Percentiles rank a stretch among this genome's conserved stretches.
Conservation (phyloP, 2,888 invertebrate genomes). For the Sphaerophoria taeniata region DNA sequence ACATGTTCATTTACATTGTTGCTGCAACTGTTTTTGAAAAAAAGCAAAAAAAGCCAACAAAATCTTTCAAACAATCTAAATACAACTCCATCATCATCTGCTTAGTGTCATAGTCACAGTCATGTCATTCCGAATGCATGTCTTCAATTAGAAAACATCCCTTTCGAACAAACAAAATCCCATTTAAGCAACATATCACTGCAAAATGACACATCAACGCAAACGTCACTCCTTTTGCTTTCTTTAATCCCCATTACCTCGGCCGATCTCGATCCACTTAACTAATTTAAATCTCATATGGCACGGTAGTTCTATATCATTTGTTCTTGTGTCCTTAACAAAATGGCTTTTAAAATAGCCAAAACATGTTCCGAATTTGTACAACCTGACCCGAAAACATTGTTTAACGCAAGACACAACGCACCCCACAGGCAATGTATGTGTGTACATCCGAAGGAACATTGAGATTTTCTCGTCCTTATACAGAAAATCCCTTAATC, state of each 20-base stretch:
- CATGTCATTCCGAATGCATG: slow-evolving; percentile 48
- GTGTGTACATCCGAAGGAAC: too few species aligned
- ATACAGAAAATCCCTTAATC: slow-evolving; percentile 71
- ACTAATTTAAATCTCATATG: slow-evolving; percentile 73
- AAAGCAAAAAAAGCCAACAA: slow-evolving; percentile 12
- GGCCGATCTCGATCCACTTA: slow-evolving; percentile 73
- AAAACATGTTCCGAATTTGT: slow-evolving; percentile 74
- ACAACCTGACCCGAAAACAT: slow-evolving; percentile 73
- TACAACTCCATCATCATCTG: slow-evolving; percentile 50
- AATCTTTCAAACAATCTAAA: background rate
- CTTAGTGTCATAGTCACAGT: too few species aligned
- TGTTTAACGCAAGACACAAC: slow-evolving; percentile 57
- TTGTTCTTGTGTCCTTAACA: slow-evolving; percentile 20
- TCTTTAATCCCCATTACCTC: slow-evolving; percentile 56
- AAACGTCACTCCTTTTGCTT: slow-evolving; percentile 52
- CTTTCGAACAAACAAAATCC: slow-evolving; percentile 61
- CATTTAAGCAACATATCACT: slow-evolving; percentile 63
- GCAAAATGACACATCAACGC: slow-evolving; percentile 55
- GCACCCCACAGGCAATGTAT: slow-evolving; percentile 61
- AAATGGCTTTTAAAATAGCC: slow-evolving; percentile 73
- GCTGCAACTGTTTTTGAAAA: slow-evolving; percentile 15
- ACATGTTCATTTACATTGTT: background rate
- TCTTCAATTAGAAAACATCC: slow-evolving; percentile 72
- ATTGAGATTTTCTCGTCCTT: slow-evolving; percentile 43
- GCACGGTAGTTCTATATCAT: background rate